Evolutionary conservation across 1,140 invertebrate species (phyloP), one percentile per base, ranked within the genome.

Genomic region (Drosophila carrolli): DNA sequence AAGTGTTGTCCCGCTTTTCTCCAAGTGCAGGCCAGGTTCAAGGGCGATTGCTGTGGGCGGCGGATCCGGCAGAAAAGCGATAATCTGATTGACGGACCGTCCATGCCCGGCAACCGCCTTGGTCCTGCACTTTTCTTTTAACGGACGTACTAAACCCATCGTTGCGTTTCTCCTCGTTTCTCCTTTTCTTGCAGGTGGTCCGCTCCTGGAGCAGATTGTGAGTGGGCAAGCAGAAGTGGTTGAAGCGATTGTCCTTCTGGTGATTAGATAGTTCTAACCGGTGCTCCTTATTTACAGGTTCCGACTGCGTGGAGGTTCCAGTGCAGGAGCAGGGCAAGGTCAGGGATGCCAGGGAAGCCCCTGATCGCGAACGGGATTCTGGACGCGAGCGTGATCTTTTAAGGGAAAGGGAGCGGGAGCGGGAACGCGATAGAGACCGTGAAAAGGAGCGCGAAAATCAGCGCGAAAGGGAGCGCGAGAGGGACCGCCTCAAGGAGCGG

Each of bases 271-370:
- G 38, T 60, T 66, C 27, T 68, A 78, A 74, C 27, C 14, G 27
- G n/a, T 43, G 37, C 7, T 4, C 37, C 44, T 68, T 46, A 50
- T 35, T 88, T 86, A 16, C 75, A 86, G 83, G 83, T 55, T 92
- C 91, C 0, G 91, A 92, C 58, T 92, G 91, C 46, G 84, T 92
- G 19, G 91, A 91, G 68, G 84, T 89, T 44, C 85, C 85, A 5
- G 60, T 83, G 13, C 65, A 68, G 47, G 78, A 82, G 29, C 81
- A 79, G 37, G 40, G 40, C 32, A 76, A 48, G 19, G 29, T 37
- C 16, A 54, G 19, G 35, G 70, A 73, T 19, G 46, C 58, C 19
- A 32, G 27, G n/a, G 47, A 50, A 9, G 1, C 47, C 47, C 11
- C 84, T 19, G 38, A 65, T 14, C 75, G 71, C 23, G 51, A 55